A percentile compares a stretch with the other conserved stretches of the same genome.
phyloP scores from a whole-genome alignment of 2,113 vertebrate species.

The Microtus ochrogaster region DNA sequence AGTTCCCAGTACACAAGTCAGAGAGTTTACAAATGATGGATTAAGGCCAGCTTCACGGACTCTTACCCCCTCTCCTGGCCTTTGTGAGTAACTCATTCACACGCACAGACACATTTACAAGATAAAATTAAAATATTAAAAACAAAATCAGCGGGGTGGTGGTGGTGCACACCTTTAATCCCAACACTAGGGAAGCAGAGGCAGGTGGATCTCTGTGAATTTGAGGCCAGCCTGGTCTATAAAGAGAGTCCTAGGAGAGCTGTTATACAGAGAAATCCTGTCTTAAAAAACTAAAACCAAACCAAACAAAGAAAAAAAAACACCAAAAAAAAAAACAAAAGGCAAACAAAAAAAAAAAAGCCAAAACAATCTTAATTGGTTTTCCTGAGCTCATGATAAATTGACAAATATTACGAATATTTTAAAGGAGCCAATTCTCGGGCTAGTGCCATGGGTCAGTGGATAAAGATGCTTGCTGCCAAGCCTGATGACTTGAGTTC shows the following conservation, averaged over 20 bases:
- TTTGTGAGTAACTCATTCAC: not conserved
- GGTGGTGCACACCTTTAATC: no score
- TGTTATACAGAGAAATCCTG: no score
- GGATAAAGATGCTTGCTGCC: not conserved
- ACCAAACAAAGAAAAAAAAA: no score
- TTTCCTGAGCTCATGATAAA: slow-evolving; percentile 15
- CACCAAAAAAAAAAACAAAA: no score
- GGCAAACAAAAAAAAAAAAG: not conserved
- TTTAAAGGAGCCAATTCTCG: not conserved
- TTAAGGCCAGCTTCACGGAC: not conserved
- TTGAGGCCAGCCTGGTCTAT: no score
- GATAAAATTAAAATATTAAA: not conserved
- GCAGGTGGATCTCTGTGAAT: no score
- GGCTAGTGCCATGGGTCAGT: not conserved
- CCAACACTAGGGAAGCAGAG: no score
- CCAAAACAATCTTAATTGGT: not conserved
- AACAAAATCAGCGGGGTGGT: not conserved
- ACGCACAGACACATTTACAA: not conserved
- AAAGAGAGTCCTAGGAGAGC: no score
- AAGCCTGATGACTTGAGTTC: not conserved
- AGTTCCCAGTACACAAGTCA: not conserved
- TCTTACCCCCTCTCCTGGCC: not conserved
- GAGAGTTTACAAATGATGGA: not conserved
- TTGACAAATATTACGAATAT: not conserved
- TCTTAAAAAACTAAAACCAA: no score